Base-by-base conservation (phyloP, 2,888 invertebrate genomes). In the Coenonympha arcania region DNA sequence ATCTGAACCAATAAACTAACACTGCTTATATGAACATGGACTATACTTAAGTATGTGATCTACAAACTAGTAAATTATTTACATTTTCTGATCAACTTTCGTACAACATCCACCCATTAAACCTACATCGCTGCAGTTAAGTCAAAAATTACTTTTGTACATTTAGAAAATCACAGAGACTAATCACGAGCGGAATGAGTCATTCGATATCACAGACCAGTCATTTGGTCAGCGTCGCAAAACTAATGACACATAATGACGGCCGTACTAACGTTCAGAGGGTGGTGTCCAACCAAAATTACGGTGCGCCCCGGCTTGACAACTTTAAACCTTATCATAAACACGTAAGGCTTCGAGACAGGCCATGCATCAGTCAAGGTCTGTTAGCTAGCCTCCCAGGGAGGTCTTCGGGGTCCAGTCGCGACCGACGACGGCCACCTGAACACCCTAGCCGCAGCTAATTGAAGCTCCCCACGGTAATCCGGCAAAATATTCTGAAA, bases 231-330 rank as follows among this genome's bases (percentile, higher is more conserved):
- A 84, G 80, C 79, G 84, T 86, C 84, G 85, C 85, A 83, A 84
- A 85, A 84, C 84, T 86, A 86, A 86, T 85, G 84, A 82, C 82
- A 85, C 82, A 80, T 85, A 86, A 86, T 86, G 84, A 83, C 76
- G 76, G 71, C 76, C 67, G 73, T 68, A 65, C 71, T 69, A 73
- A 68, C 71, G 71, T 74, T 67, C 70, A 69, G 74, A 71, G 82
- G 77, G 73, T 62, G 57, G 59, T 57, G 60, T 56, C 48, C 55
- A 43, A 54, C 66, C 64, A 66, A 61, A 54, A 51, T 61, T 56
- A 52, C 43, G 45, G 54, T 64, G 52, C 62, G 48, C 46, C 52
- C 56, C 34, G 42, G 60, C 43, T 59, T 57, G 16, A 52, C 67
- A 53, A 76, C 60, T 64, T 54, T 73, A 58, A 57, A 51, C 70